phyloP scores from a whole-genome alignment of 2,113 vertebrate species.

The Gadus macrocephalus region DNA sequence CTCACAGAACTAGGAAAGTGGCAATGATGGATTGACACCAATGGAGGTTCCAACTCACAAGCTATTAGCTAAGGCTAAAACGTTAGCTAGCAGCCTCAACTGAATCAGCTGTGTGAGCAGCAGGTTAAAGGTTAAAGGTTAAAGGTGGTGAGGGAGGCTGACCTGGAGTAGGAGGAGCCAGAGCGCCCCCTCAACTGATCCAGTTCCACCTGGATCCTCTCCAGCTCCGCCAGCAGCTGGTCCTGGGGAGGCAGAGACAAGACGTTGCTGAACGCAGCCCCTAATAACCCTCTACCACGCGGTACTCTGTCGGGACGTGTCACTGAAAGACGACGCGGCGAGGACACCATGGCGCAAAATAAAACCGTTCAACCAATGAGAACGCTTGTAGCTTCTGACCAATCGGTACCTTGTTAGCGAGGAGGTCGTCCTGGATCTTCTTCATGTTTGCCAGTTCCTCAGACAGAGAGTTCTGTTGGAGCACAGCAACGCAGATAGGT shows the following conservation, averaged over 20 bases:
- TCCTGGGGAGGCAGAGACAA: constrained; percentile 66
- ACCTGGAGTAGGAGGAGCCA: constrained; percentile 86
- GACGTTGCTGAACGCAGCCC: constrained; percentile 3
- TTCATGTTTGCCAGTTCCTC: constrained; percentile 93
- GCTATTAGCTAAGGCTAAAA: too few species aligned
- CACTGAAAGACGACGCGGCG: too few species aligned
- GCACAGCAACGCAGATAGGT: not conserved
- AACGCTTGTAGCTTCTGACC: not conserved
- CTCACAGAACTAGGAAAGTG: too few species aligned
- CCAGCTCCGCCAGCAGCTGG: constrained; percentile 86
- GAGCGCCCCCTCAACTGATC: constrained; percentile 85
- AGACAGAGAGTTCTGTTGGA: constrained; percentile 81
- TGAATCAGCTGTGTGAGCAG: not conserved
- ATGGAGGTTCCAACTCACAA: too few species aligned
- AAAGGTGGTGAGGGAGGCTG: constrained; percentile 25
- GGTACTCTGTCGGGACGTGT: not conserved
- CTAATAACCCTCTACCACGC: not conserved
- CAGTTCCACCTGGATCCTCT: constrained; percentile 86
- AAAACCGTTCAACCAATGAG: too few species aligned
- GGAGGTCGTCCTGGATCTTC: constrained; percentile 88
- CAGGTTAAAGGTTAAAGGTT: too few species aligned
- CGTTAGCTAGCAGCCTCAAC: not conserved
- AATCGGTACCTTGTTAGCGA: constrained; percentile 81
- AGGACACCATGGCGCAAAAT: too few species aligned
- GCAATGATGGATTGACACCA: too few species aligned